Base-by-base conservation (phyloP, 1,140 invertebrate genomes). In the Steinernema feltiae region DNA sequence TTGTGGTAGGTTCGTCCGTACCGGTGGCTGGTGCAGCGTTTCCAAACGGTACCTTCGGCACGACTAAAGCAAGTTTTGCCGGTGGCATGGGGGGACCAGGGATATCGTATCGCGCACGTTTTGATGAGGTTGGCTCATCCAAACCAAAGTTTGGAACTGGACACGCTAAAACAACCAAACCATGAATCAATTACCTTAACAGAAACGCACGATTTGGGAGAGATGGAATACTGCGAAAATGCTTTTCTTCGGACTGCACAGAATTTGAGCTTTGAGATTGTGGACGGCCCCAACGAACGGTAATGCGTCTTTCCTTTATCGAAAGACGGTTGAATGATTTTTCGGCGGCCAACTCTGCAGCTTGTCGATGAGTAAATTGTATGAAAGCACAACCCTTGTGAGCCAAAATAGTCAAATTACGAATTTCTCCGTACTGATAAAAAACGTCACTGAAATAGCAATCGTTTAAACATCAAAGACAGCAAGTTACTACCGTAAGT, bases 361-460 rank as follows among this genome's bases (percentile, higher is more conserved):
- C 91, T 70, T 89, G 88, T 76, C 97, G 89, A 32, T 91, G 92
- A 0, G 95, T 97, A 86, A 94, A 99, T 85, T 98, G 94, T 1
- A 99, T 92, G 87, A 99, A 99, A 0, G 95, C 95, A 89, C 96
- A 99, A 82, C 97, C 94, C 82, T 98, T 95, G 80, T 94, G 91
- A 0, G 91, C 90, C 0, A 98, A 93, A 79, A 98, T 89, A 48
- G 94, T 95, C 0, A 99, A 90, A 0, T 92, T 92, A 29, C 97
- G 90, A 72, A 99, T 97, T 88, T 99, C 97, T n/a, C 97, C 97
- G 89, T 93, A 99, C 87, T 99, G 96, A 88, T 99, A 99, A 86
- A 99, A 99, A 85, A 94, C 91, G 87, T 94, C 92, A 75, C 91
- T 91, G 82, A 35, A 86, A 83, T 53, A 30, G 53, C 0, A 0